These are phyloP conservation scores for Crocuta crocuta DNA, from an alignment of 2,113 vertebrate genomes.

Conservation along the genomic window DNA sequence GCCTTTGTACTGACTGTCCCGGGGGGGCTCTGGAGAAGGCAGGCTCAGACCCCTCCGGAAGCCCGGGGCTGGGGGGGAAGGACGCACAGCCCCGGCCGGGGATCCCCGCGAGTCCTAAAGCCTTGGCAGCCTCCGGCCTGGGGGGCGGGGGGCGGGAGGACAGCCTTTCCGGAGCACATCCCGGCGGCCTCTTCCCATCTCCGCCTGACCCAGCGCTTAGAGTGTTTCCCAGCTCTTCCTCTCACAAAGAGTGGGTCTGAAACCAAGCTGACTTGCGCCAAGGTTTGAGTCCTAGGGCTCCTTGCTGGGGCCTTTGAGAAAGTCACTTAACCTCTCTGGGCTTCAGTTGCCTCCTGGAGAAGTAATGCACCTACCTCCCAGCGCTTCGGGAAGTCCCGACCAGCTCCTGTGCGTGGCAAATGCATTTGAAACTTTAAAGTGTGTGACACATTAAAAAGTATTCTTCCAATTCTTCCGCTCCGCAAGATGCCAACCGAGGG, in stretches of 20 bases:
- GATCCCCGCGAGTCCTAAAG: not conserved
- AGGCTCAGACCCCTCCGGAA: conserved; percentile 11
- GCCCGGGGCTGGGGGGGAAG: conserved; percentile 54
- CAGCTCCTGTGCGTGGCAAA: not conserved
- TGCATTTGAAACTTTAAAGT: not conserved
- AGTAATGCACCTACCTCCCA: not conserved
- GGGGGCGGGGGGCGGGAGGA: not conserved
- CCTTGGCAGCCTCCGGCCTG: not conserved
- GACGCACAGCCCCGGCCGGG: not conserved
- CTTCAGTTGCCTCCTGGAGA: not conserved
- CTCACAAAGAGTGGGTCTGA: not conserved
- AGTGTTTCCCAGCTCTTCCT: not conserved
- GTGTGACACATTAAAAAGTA: not conserved
- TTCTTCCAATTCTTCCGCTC: not conserved
- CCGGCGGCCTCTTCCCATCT: not conserved
- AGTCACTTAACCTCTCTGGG: not conserved
- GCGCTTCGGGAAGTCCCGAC: not conserved
- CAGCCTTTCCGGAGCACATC: not conserved
- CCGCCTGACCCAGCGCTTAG: not conserved
- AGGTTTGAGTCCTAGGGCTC: not conserved
- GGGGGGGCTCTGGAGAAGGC: not conserved
- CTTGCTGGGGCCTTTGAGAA: not conserved
- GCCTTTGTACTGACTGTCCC: not conserved
- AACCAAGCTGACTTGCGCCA: not conserved
- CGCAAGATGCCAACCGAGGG: not conserved